These are phyloP conservation scores for Monoplex corrugatus DNA, from an alignment of 2,888 invertebrate species.

Conservation along the genomic window DNA sequence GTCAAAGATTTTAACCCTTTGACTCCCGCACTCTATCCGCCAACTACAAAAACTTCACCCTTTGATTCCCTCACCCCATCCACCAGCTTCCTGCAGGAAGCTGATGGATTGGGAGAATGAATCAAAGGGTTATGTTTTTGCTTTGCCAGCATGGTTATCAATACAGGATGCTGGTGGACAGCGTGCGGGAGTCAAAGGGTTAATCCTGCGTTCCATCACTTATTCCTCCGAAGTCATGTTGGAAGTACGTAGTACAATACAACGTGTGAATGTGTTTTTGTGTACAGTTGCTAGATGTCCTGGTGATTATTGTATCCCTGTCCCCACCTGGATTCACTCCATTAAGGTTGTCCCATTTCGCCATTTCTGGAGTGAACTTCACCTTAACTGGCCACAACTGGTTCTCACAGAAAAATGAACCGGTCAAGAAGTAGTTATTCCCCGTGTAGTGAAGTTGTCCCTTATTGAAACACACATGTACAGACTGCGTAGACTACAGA, in stretches of 20 bases:
- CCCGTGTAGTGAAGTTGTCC: neutral
- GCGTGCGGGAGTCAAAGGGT: no score
- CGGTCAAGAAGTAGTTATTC: neutral
- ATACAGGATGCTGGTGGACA: no score
- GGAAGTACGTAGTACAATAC: neutral
- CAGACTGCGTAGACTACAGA: neutral
- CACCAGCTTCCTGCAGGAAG: no score
- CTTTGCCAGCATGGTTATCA: no score
- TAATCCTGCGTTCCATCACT: neutral
- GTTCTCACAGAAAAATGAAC: neutral
- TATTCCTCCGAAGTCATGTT: neutral
- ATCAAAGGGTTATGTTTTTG: no score
- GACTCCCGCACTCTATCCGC: no score
- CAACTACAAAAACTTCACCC: no score
- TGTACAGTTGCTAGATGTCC: neutral
- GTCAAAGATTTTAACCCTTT: no score
- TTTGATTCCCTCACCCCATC: no score
- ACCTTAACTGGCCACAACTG: neutral
- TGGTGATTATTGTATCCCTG: constrained; percentile 2
- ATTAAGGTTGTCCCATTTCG: neutral
- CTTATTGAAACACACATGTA: neutral
- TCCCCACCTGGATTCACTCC: neutral
- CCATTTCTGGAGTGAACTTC: neutral
- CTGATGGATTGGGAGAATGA: no score
- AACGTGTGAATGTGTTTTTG: neutral